Conservation (phyloP, 2,797 vertebrate genomes). For the Dendrocincla tyrannina region DNA sequence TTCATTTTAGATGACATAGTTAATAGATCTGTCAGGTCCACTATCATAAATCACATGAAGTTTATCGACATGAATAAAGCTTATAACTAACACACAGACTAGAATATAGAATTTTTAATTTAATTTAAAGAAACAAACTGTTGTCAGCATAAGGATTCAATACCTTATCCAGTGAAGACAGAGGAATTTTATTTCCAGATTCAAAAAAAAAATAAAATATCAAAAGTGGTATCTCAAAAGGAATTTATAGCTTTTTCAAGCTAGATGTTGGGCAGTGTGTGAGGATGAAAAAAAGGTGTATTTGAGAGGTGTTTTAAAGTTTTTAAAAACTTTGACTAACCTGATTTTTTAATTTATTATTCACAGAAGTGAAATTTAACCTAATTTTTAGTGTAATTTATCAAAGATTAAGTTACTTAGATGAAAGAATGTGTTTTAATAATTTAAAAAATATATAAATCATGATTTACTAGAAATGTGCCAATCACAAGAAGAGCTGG, state of each 20-base stretch:
- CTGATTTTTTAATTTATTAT: neutral
- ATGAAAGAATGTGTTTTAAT: neutral
- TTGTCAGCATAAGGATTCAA: neutral
- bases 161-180: neutral
- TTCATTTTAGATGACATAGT: neutral
- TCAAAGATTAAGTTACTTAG: neutral
- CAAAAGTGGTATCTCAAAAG: neutral
- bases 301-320: neutral
- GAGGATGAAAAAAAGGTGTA: neutral
- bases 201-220: neutral
- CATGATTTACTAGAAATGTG: neutral
- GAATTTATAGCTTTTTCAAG: neutral
- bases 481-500: neutral
- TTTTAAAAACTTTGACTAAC: neutral
- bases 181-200: neutral
- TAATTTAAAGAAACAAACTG: neutral
- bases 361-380: neutral
- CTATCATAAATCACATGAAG: neutral
- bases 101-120: neutral
- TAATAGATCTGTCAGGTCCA: neutral
- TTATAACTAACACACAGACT: neutral
- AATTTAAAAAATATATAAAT: neutral
- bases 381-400: neutral
- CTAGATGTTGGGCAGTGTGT: neutral
- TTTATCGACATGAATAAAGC: neutral